Evolutionary conservation across 2,797 vertebrate species (phyloP).

Genomic region (Enteromius mattozi): DNA sequence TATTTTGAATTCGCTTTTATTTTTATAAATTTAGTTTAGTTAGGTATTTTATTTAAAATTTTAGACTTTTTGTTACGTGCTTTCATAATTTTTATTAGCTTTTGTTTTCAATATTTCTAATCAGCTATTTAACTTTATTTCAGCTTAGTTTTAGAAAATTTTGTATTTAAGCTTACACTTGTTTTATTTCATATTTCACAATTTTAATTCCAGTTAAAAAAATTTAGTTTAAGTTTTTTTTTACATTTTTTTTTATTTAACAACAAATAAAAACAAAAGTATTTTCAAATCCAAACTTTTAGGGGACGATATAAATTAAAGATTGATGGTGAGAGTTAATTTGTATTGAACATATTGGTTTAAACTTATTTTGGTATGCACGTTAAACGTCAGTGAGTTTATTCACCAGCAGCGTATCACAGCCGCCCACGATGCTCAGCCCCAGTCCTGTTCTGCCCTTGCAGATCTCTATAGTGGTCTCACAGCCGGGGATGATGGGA

Average conservation of each 20-base stretch:
- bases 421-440: conserved; percentile 96
- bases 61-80: neutral
- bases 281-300: neutral
- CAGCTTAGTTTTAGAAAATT: neutral
- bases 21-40: neutral
- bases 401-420: conserved; percentile 93
- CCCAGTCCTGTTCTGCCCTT: conserved; percentile 95
- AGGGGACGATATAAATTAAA: neutral
- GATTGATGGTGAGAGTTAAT: neutral
- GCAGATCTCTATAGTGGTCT: conserved; percentile 97
- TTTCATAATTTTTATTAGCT: neutral
- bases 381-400: neutral
- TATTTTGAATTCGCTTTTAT: neutral
- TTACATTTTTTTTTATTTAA: neutral
- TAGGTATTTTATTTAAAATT: neutral
- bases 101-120: neutral
- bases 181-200: too few species aligned
- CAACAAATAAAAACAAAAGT: neutral
- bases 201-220: neutral
- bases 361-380: neutral
- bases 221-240: too few species aligned
- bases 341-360: neutral
- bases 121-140: neutral
- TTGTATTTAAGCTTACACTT: neutral
- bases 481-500: conserved; percentile 96